Percentiles rank a stretch among this genome's conserved stretches.
Conservation (phyloP, 2,113 vertebrate genomes). For the Daphoenositta chrysoptera region DNA sequence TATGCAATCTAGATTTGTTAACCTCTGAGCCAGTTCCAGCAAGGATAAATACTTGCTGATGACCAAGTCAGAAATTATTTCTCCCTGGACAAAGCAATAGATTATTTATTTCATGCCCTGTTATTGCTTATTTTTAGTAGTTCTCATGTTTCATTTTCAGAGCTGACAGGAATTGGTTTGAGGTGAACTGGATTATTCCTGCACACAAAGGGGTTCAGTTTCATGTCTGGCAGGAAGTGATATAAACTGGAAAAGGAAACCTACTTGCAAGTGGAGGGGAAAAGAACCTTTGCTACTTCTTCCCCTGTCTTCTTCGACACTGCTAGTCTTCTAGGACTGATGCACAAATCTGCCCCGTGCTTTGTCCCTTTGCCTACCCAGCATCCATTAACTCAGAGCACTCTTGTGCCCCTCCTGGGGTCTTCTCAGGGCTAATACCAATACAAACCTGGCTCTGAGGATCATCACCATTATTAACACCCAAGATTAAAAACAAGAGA, state of each 20-base stretch:
- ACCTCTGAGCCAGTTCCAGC: neutral
- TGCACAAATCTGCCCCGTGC: accelerated
- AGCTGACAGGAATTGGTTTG: neutral
- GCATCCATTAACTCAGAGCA: neutral
- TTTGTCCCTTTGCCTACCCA: neutral
- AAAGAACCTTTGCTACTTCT: neutral
- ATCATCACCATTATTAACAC: neutral
- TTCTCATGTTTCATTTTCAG: constrained; percentile 8
- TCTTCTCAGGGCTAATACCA: neutral
- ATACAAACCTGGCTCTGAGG: neutral
- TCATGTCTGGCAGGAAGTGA: neutral
- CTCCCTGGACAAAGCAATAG: neutral
- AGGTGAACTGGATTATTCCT: neutral
- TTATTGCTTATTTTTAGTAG: constrained; percentile 17
- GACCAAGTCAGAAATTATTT: constrained; percentile 15
- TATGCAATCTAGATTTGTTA: neutral
- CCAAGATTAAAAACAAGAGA: neutral
- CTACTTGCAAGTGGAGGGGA: neutral
- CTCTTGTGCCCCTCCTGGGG: neutral
- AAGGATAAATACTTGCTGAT: neutral
- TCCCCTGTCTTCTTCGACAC: neutral
- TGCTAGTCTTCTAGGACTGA: neutral
- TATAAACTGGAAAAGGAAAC: neutral
- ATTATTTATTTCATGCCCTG: constrained; percentile 11
- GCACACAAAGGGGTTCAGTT: neutral